These are phyloP conservation scores for Gnathonemus longibarbis DNA, from an alignment of 2,113 vertebrate species.

Conservation along the genomic window DNA sequence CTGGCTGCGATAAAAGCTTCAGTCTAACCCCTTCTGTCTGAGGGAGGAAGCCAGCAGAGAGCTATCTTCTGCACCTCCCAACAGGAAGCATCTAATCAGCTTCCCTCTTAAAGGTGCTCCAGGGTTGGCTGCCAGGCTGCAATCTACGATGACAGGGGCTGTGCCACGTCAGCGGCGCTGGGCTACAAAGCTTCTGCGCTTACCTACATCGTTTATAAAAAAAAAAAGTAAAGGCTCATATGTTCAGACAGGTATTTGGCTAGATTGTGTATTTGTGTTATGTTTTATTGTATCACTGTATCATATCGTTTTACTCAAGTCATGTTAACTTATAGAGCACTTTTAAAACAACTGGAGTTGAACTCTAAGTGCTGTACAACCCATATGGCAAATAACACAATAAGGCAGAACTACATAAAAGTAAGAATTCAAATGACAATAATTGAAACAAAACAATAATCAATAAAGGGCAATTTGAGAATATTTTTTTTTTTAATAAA, in stretches of 20 bases:
- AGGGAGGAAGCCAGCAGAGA: constrained; percentile 27
- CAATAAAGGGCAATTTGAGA: not conserved
- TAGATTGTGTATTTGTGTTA: not conserved
- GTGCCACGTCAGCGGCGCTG: not conserved
- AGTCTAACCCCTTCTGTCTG: constrained; percentile 35
- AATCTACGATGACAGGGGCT: not conserved
- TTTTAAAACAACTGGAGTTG: not conserved
- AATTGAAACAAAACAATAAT: not conserved
- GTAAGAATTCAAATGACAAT: not conserved
- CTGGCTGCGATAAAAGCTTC: constrained; percentile 40
- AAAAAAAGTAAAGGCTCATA: not conserved
- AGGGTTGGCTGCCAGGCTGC: not conserved
- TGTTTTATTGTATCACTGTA: not conserved
- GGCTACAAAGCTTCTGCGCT: not conserved
- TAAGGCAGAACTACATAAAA: not conserved
- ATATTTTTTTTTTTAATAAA: not conserved
- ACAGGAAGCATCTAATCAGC: constrained; percentile 18
- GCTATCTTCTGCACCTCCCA: constrained; percentile 30
- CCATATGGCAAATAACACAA: not conserved
- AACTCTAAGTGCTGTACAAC: not conserved
- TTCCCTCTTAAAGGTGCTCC: not conserved
- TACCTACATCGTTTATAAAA: not conserved
- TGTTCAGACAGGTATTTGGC: not conserved
- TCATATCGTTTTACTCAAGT: not conserved
- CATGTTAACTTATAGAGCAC: not conserved